These are phyloP conservation scores for Pipa parva DNA, from an alignment of 2,113 vertebrate genomes.

Conservation along the genomic window DNA sequence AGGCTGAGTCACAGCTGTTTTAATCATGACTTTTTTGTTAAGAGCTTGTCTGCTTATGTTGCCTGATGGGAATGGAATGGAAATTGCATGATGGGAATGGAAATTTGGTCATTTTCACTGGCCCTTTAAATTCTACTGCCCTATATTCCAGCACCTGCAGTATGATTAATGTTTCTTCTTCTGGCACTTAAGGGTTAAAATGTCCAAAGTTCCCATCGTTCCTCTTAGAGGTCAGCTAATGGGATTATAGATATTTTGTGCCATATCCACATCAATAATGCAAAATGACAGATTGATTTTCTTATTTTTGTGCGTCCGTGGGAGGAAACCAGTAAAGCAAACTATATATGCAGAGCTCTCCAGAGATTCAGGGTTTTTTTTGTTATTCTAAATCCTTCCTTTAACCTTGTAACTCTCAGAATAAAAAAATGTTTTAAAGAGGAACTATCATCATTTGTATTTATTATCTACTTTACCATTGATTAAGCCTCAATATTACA, in stretches of 20 bases:
- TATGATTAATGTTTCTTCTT: neutral
- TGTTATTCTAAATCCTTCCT: slow-evolving; percentile 30
- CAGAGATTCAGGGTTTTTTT: slow-evolving; percentile 14
- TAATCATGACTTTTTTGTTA: slow-evolving; percentile 4
- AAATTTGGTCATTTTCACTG: neutral
- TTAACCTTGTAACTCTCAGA: slow-evolving; percentile 45
- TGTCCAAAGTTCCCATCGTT: slow-evolving; percentile 29
- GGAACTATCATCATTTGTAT: neutral
- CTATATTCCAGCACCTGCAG: neutral
- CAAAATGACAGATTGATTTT: slow-evolving; percentile 50
- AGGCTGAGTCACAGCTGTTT: slow-evolving; percentile 26
- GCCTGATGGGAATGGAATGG: neutral
- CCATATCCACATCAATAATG: slow-evolving; percentile 55
- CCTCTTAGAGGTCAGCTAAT: slow-evolving; percentile 53
- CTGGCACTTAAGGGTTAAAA: slow-evolving; percentile 1
- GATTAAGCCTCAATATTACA: neutral
- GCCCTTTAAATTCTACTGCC: neutral
- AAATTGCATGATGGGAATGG: neutral
- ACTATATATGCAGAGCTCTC: slow-evolving; percentile 34
- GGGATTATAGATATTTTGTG: slow-evolving; percentile 52
- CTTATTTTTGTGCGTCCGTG: slow-evolving; percentile 33
- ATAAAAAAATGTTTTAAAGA: neutral
- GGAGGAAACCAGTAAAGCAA: slow-evolving; percentile 35
- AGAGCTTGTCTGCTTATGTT: neutral
- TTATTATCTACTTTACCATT: neutral